Evolutionary conservation across 2,797 vertebrate genomes (phyloP).

Genomic region (Pantherophis vulpinus): DNA sequence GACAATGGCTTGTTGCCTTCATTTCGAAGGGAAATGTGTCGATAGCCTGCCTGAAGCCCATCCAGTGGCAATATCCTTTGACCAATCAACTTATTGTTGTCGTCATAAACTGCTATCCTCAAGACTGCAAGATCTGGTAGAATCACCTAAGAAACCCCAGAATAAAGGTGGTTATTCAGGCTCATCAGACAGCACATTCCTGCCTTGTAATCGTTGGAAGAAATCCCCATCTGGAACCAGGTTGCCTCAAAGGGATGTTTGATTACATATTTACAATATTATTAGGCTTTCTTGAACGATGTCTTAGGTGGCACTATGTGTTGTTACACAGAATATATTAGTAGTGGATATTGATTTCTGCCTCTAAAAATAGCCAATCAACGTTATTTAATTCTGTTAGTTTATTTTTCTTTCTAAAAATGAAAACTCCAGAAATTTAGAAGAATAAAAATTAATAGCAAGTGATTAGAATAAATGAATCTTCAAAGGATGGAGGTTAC

Average conservation of each 20-base stretch:
- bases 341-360: neutral
- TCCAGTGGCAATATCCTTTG: constrained; percentile 96
- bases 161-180: constrained; percentile 17
- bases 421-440: neutral
- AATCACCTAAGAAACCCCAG: constrained; percentile 82
- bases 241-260: neutral
- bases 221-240: neutral
- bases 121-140: constrained; percentile 95
- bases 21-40: constrained; percentile 96
- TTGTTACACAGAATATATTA: neutral
- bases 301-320: neutral
- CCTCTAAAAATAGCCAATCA: neutral
- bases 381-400: neutral
- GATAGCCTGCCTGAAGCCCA: constrained; percentile 94
- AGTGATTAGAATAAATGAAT: neutral
- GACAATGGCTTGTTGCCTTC: constrained; percentile 98
- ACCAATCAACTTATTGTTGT: constrained; percentile 96
- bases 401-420: neutral
- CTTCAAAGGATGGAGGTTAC: neutral
- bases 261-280: neutral
- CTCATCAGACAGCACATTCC: neutral
- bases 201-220: neutral
- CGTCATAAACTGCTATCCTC: constrained; percentile 95
- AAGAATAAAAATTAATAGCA: neutral
- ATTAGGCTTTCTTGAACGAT: neutral